phyloP scores from a whole-genome alignment of 1,140 invertebrate species.

The Portunus trituberculatus region DNA sequence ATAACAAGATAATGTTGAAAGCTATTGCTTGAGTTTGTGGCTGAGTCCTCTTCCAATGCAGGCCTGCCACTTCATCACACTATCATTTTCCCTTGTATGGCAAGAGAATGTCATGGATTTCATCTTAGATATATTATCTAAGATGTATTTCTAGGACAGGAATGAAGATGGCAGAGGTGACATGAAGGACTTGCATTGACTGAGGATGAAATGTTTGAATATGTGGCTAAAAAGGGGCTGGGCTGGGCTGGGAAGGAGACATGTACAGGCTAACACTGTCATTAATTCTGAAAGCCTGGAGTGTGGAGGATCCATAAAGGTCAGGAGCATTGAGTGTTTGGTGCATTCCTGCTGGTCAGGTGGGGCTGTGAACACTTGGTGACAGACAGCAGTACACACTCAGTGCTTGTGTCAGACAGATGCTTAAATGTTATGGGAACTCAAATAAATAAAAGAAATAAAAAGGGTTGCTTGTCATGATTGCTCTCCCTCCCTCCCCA shows the following conservation, averaged over 20 bases:
- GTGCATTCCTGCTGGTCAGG: neutral
- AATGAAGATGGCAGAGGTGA: neutral
- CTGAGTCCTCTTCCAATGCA: neutral
- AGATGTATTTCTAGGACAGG: neutral
- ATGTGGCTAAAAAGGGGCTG: neutral
- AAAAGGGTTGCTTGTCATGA: neutral
- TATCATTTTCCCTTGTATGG: neutral
- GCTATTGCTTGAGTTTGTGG: neutral
- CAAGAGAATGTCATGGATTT: neutral
- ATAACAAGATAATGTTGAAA: neutral
- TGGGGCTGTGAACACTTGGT: neutral
- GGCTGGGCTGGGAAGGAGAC: neutral
- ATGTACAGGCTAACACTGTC: neutral
- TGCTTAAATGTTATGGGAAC: neutral
- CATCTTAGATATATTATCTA: neutral
- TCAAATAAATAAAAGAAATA: too few species aligned
- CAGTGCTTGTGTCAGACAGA: neutral
- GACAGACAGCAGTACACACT: neutral
- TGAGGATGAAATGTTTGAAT: neutral
- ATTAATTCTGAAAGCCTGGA: constrained; percentile 45
- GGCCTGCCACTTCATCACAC: neutral
- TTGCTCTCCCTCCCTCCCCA: constrained; percentile 2
- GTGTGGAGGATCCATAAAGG: constrained; percentile 63
- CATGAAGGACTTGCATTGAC: neutral
- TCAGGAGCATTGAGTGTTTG: neutral